phyloP scores from a whole-genome alignment of 2,888 invertebrate species.

The Temnothorax unifasciatus region DNA sequence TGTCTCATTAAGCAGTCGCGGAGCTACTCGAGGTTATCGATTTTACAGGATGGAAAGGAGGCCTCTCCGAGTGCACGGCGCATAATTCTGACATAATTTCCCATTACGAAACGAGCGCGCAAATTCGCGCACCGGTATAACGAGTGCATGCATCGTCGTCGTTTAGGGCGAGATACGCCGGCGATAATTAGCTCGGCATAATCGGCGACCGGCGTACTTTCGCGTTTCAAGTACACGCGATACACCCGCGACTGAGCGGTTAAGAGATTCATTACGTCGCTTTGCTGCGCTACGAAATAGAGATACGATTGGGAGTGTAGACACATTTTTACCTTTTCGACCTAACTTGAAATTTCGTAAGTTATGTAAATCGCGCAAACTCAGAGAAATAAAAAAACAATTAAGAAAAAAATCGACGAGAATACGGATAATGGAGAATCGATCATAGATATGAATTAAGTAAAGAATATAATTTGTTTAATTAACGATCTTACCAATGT shows the following conservation, averaged over 20 bases:
- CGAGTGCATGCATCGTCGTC: slow-evolving; percentile 37
- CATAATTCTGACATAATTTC: slow-evolving; percentile 74
- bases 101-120: slow-evolving; percentile 70
- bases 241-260: slow-evolving; percentile 30
- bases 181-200: slow-evolving; percentile 46
- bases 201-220: slow-evolving; percentile 23
- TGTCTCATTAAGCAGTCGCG: slow-evolving; percentile 72
- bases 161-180: slow-evolving; percentile 46
- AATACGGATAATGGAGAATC: background rate
- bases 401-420: background rate
- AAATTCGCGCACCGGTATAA: slow-evolving; percentile 31
- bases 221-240: slow-evolving; percentile 28
- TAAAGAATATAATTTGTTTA: background rate
- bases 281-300: slow-evolving; percentile 10
- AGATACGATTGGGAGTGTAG: background rate
- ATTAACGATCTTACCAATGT: background rate
- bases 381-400: background rate
- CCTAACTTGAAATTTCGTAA: background rate
- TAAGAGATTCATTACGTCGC: slow-evolving; percentile 30
- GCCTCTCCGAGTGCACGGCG: slow-evolving; percentile 50
- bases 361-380: background rate
- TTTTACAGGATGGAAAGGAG: slow-evolving; percentile 66
- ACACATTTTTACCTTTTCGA: background rate
- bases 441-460: background rate
- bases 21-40: slow-evolving; percentile 70